Conservation (phyloP, 92 coral and sea anemone species). For the Palythoa caribaeorum region DNA sequence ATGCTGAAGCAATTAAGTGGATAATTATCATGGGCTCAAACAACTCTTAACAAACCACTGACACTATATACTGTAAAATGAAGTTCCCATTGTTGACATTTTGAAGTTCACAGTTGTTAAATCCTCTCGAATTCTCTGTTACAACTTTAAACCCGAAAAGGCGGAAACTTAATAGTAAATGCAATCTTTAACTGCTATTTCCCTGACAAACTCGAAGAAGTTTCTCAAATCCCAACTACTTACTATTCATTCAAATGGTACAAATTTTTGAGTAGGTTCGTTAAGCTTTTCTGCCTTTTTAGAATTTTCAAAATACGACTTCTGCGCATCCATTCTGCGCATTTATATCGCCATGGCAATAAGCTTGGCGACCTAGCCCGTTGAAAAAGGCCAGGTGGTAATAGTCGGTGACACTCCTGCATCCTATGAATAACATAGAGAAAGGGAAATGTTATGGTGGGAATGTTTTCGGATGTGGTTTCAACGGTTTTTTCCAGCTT, state of each 20-base stretch:
- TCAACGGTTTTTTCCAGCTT: constrained; percentile 37
- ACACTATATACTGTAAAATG: too few species aligned
- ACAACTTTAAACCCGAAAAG: neutral
- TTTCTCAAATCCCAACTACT: neutral
- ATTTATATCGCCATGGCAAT: constrained; percentile 41
- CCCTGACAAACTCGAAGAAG: neutral
- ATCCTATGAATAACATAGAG: neutral
- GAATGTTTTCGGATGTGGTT: constrained; percentile 31
- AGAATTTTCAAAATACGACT: neutral
- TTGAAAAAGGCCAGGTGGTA: constrained; percentile 6
- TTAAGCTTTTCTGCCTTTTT: neutral
- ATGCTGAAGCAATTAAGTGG: constrained; percentile 1
- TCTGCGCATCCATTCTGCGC: constrained; percentile 41
- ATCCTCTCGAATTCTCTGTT: neutral
- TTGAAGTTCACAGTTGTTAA: neutral
- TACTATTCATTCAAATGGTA: constrained; percentile 40
- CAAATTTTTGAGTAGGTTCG: neutral
- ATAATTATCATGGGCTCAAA: neutral
- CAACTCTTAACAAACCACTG: neutral
- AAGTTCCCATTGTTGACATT: constrained; percentile 19
- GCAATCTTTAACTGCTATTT: neutral
- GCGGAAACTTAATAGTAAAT: neutral
- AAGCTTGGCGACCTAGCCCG: constrained; percentile 29
- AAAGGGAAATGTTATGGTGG: neutral
- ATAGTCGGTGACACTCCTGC: neutral